Evolutionary conservation across 2,797 vertebrate genomes (phyloP), one percentile per base, ranked within the genome.

Genomic region (Typhlichthys subterraneus): DNA sequence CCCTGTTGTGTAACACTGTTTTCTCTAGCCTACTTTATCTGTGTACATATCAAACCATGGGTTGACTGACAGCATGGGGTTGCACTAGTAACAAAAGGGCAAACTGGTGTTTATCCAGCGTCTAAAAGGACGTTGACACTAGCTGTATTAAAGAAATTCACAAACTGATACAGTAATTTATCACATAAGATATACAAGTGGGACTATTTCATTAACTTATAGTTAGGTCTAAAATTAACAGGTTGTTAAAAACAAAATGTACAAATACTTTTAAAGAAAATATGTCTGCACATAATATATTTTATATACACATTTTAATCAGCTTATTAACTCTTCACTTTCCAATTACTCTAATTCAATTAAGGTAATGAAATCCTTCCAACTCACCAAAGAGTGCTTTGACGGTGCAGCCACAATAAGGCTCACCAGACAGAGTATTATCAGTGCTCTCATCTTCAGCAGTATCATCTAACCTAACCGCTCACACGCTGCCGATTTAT

Each of bases 401-500:
- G 12, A 1, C 14, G 59, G 48, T 4, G 11, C 31, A 33, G 59
- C 49, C 12, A 53, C 11, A 56, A 70, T 23, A 0, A 78, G 5
- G 52, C 69, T 74, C 47, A 76, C 11, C 63, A 78, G 8, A 31
- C 51, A 64, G 0, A 70, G 11, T 12, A 59, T 13, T 23, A 10
- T 1, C 0, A 70, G 0, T 0, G 29, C 50, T 42, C 63, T 73
- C 79, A 84, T 84, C 31, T 61, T 71, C 59, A 61, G 12, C 11
- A 45, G 2, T 1, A 45, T 2, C 31, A 31, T 12, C 4, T 38
- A 12, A 17, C 53, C 6, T 1, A 0, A 48, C 0, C 10, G n/a
- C 3, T 1, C 14, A 13, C 15, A 29, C 1, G 29, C 23, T 9
- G 17, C 49, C 19, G 6, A 47, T 77, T 68, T 74, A 63, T 57